phyloP scores from a whole-genome alignment of 2,888 invertebrate species.

The Eristalis intricaria region DNA sequence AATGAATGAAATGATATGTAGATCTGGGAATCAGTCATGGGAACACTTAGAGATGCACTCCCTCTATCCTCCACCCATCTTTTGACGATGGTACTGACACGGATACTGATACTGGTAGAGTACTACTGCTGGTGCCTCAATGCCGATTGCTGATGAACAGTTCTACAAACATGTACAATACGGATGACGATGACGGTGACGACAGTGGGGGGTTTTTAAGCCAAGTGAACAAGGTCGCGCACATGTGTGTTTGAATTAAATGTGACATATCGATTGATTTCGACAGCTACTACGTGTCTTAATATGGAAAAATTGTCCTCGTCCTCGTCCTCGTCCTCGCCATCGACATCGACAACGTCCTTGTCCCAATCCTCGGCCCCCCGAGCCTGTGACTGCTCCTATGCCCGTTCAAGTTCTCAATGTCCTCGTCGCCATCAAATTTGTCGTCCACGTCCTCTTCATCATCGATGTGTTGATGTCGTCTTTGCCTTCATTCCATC shows the following conservation, averaged over 20 bases:
- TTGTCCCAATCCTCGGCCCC: conserved; percentile 8
- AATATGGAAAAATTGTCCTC: conserved; percentile 65
- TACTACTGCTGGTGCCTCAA: conserved; percentile 36
- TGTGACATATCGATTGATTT: conserved; percentile 51
- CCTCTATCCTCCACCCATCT: conserved; percentile 18
- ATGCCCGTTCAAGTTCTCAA: conserved; percentile 49
- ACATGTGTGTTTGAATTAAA: conserved; percentile 59
- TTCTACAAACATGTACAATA: background rate
- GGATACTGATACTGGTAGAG: conserved; percentile 28
- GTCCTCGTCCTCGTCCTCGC: conserved; percentile 43
- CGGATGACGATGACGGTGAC: conserved; percentile 27
- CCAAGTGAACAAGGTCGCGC: conserved; percentile 60
- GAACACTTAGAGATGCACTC: conserved; percentile 54
- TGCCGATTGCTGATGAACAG: conserved; percentile 36
- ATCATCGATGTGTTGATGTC: background rate
- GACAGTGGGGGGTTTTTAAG: conserved; percentile 22
- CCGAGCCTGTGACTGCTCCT: conserved; percentile 33
- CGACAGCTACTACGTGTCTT: conserved; percentile 62
- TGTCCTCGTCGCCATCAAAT: conserved; percentile 11
- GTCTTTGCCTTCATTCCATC: background rate
- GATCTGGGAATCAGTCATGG: conserved; percentile 52
- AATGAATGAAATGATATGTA: conserved; percentile 58
- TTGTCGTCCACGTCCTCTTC: conserved; percentile 32
- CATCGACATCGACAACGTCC: conserved; percentile 15
- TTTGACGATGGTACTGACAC: conserved; percentile 35